phyloP scores from a whole-genome alignment of 2,888 invertebrate genomes.

The Drosophila prostipennis region DNA sequence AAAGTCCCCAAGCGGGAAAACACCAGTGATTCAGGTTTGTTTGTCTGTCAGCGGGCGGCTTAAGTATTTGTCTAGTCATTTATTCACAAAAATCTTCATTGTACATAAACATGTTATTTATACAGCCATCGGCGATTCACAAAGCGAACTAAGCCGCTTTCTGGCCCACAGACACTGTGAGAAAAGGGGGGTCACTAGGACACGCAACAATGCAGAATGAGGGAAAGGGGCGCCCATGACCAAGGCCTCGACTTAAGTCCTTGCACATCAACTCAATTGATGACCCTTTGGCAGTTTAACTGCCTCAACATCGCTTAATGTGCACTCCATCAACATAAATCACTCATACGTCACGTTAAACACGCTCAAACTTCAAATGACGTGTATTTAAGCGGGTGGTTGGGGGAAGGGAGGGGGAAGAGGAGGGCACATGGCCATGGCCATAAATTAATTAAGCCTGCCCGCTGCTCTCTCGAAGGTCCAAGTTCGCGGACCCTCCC shows the following conservation, averaged over 20 bases:
- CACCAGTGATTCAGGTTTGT: slow-evolving; percentile 20
- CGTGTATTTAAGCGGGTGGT: slow-evolving; percentile 58
- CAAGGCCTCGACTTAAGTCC: slow-evolving; percentile 26
- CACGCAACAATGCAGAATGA: slow-evolving; percentile 17
- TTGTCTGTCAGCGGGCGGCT: slow-evolving; percentile 8
- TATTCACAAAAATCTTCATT: slow-evolving; percentile 20
- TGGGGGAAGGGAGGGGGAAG: not conserved
- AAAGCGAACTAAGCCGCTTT: slow-evolving; percentile 23
- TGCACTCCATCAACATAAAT: slow-evolving; percentile 71
- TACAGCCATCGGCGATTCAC: slow-evolving; percentile 12
- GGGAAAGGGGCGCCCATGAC: not conserved
- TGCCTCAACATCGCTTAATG: slow-evolving; percentile 51
- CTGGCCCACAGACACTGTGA: not conserved
- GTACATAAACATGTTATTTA: slow-evolving; percentile 20
- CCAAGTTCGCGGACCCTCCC: slow-evolving; percentile 39
- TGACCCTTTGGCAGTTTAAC: slow-evolving; percentile 58
- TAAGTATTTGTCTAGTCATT: slow-evolving; percentile 33
- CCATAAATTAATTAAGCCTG: slow-evolving; percentile 71
- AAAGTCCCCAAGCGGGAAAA: slow-evolving; percentile 48
- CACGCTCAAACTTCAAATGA: slow-evolving; percentile 71
- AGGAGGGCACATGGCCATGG: slow-evolving; percentile 54
- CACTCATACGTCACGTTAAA: slow-evolving; percentile 77
- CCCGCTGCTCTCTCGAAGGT: slow-evolving; percentile 24
- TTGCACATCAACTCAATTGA: slow-evolving; percentile 51
- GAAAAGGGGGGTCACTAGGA: slow-evolving; percentile 20